phyloP scores from a whole-genome alignment of 1,140 invertebrate genomes.

The silkworm (Bombyx mori) region ASM3026992v2 NC_085125.1:12493501-12494000 shows the following conservation, averaged over 20 bases:
- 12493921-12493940: constrained; percentile 26
- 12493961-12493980: constrained; percentile 21
- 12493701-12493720: constrained; percentile 26
- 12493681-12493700: constrained; percentile 34
- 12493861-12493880: constrained; percentile 33
- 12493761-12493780: constrained; percentile 30
- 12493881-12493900: constrained; percentile 17
- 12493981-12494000: constrained; percentile 21
- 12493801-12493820: constrained; percentile 29
- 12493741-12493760: constrained; percentile 28
- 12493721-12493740: constrained; percentile 28
- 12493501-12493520: constrained; percentile 40
- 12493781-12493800: constrained; percentile 26
- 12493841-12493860: constrained; percentile 18
- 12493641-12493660: constrained; percentile 20
- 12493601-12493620: constrained; percentile 21
- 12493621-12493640: constrained; percentile 38
- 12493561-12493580: constrained; percentile 26
- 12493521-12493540: constrained; percentile 22
- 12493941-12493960: constrained; percentile 27
- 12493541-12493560: constrained; percentile 30
- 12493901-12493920: constrained; percentile 24
- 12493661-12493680: constrained; percentile 14
- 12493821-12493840: constrained; percentile 18
- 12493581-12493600: constrained; percentile 31